Evolutionary conservation across 1,140 invertebrate species (phyloP).

Genomic region (Halesus radiatus): DNA sequence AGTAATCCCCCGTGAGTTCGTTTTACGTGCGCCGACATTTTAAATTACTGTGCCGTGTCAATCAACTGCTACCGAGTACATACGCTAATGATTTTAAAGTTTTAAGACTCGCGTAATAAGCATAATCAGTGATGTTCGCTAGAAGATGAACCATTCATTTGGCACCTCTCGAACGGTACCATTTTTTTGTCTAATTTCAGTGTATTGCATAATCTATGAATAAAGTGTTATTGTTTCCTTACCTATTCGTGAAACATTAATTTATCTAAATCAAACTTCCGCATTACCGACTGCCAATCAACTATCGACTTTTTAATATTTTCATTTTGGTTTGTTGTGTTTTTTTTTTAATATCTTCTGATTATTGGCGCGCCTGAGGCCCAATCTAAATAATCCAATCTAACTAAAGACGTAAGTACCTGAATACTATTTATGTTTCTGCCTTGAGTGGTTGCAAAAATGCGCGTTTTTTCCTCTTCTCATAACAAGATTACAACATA

Average conservation of each 20-base stretch:
- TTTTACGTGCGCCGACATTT: background rate
- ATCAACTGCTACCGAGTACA: background rate
- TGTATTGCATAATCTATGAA: background rate
- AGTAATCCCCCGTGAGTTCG: background rate
- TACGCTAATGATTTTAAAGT: background rate
- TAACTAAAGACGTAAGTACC: background rate
- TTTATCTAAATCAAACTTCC: constrained; percentile 2
- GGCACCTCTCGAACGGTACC: background rate
- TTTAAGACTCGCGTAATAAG: too few species aligned
- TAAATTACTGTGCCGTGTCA: background rate
- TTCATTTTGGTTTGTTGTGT: constrained; percentile 4
- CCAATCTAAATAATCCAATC: background rate
- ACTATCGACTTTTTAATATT: background rate
- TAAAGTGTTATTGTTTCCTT: constrained; percentile 3
- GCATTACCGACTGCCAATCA: constrained; percentile 20
- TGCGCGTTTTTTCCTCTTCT: background rate
- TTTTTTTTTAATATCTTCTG: background rate
- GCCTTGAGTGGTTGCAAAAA: constrained; percentile 3
- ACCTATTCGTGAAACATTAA: constrained; percentile 21
- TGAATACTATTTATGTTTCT: background rate
- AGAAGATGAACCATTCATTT: background rate
- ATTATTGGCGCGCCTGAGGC: constrained; percentile 2
- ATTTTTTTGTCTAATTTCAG: background rate
- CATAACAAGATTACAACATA: background rate
- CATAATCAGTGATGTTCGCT: too few species aligned